phyloP scores from a whole-genome alignment of 1,140 invertebrate species.

The Ctenoplectra terminalis region DNA sequence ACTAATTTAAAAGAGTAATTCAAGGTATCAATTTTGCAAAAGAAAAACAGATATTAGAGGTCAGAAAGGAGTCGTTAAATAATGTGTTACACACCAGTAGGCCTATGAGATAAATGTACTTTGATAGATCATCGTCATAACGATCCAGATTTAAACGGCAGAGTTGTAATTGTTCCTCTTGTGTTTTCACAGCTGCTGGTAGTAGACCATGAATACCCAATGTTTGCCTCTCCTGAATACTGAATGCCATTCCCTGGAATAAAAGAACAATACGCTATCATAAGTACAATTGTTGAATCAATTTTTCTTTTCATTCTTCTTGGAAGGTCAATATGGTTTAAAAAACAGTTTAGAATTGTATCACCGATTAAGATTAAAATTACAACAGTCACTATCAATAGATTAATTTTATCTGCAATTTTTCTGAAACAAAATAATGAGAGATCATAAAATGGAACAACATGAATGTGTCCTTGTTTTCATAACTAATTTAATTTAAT shows the following conservation, averaged over 20 bases:
- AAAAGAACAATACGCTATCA: background rate
- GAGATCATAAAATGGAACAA: background rate
- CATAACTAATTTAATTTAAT: background rate
- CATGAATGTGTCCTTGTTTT: background rate
- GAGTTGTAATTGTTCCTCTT: constrained; percentile 92
- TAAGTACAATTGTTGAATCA: background rate
- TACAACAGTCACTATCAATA: background rate
- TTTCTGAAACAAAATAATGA: background rate
- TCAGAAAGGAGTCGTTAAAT: too few relatives aligned
- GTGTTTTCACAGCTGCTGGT: constrained; percentile 90
- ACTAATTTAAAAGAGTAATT: too few relatives aligned
- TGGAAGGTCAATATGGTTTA: too few relatives aligned
- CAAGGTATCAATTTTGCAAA: too few relatives aligned
- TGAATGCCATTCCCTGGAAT: constrained; percentile 92
- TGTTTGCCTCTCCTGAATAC: constrained; percentile 91
- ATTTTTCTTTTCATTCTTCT: background rate
- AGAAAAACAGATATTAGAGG: too few relatives aligned
- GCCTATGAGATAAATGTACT: constrained; percentile 91
- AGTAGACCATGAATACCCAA: constrained; percentile 93
- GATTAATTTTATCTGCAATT: too few relatives aligned
- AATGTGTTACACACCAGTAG: constrained; percentile 89
- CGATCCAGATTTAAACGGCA: constrained; percentile 88
- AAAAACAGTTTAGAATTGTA: background rate
- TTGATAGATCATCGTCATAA: constrained; percentile 89
- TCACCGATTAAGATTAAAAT: background rate